Evolutionary conservation across 1,140 invertebrate species (phyloP).

Genomic region (Drosophila carrolli): DNA sequence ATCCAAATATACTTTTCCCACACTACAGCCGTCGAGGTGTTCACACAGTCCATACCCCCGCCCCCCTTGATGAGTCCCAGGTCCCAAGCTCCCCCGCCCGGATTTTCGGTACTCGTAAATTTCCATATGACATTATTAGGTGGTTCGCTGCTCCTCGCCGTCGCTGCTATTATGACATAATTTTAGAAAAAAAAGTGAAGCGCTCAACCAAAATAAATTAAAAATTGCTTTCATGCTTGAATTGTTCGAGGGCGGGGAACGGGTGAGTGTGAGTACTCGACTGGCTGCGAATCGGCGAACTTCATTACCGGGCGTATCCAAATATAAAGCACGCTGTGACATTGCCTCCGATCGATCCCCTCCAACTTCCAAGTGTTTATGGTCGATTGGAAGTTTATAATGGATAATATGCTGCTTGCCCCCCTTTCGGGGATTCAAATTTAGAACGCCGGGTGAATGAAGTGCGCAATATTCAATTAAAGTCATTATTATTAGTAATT

Average conservation of each 20-base stretch:
- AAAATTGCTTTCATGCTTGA: constrained; percentile 83
- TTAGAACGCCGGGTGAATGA: constrained; percentile 69
- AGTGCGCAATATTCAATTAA: constrained; percentile 84
- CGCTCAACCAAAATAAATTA: constrained; percentile 83
- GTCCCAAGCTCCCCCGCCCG: not conserved
- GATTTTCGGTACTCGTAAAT: constrained; percentile 57
- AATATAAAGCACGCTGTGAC: constrained; percentile 64
- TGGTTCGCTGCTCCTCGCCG: constrained; percentile 58
- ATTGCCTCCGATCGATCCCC: constrained; percentile 53
- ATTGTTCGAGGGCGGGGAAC: constrained; percentile 33
- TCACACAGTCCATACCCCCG: constrained; percentile 16
- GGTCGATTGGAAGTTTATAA: constrained; percentile 80
- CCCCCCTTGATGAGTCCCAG: not conserved
- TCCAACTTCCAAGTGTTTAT: constrained; percentile 71
- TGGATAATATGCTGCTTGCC: constrained; percentile 63
- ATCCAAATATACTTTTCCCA: constrained; percentile 73
- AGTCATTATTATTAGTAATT: constrained; percentile 82
- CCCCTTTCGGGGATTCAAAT: constrained; percentile 49
- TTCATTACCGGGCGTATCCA: constrained; percentile 62
- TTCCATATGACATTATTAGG: constrained; percentile 82
- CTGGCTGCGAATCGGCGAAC: constrained; percentile 23
- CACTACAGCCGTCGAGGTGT: constrained; percentile 38
- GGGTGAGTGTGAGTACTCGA: constrained; percentile 34
- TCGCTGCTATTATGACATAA: constrained; percentile 78
- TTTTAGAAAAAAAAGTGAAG: constrained; percentile 81